Conservation (phyloP, 1,140 invertebrate species). For the Meloidogyne exigua region DNA sequence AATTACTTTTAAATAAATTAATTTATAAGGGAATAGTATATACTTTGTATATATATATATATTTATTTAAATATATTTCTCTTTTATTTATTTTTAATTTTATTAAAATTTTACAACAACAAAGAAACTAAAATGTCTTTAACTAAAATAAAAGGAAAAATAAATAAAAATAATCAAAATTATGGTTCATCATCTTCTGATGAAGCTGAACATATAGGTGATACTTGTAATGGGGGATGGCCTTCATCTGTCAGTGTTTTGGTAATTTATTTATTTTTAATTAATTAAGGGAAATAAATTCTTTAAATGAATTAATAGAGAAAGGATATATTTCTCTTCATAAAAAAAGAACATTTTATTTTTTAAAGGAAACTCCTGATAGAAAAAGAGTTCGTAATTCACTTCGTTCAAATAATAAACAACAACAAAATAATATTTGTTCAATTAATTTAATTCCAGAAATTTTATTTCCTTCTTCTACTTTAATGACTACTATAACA, state of each 20-base stretch:
- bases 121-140: not conserved
- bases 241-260: slow-evolving; percentile 21
- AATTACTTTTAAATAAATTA: no score
- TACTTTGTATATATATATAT: no score
- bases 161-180: not conserved
- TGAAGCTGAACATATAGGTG: slow-evolving; percentile 5
- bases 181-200: slow-evolving; percentile 24
- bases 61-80: no score
- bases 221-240: slow-evolving; percentile 17
- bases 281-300: no score
- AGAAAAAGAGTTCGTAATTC: slow-evolving; percentile 19
- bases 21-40: no score
- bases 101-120: no score
- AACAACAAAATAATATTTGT: not conserved
- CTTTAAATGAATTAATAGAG: no score
- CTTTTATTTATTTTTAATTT: no score
- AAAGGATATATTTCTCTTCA: no score
- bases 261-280: no score
- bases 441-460: not conserved
- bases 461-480: slow-evolving; percentile 3
- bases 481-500: not conserved
- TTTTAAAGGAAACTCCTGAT: slow-evolving; percentile 28
- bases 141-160: not conserved
- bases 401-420: slow-evolving; percentile 11
- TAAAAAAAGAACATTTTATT: no score